A percentile compares a stretch with the other conserved stretches of the same genome.
These are phyloP conservation scores for Hydractinia echinata DNA, from an alignment of 30 jellyfish, hydroid and myxozoan genomes.

Conservation along the genomic window DNA sequence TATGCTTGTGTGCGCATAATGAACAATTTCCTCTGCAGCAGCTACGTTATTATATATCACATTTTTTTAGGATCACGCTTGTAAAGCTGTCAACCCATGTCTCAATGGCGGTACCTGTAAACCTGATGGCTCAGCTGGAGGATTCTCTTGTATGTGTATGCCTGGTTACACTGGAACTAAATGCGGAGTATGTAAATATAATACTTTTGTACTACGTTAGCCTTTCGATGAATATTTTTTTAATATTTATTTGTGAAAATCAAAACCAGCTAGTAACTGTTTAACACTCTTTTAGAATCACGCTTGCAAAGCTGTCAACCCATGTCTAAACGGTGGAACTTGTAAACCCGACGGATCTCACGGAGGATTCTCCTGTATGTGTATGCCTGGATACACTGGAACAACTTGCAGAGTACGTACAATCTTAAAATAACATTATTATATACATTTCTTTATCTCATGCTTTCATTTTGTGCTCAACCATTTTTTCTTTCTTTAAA, in stretches of 20 bases:
- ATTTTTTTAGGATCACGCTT: slow-evolving; percentile 16
- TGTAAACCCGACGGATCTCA: slow-evolving; percentile 43
- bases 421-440: background rate
- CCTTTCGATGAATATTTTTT: background rate
- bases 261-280: background rate
- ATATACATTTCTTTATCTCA: too few relatives aligned
- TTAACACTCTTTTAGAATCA: background rate
- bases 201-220: background rate
- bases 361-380: slow-evolving; percentile 55
- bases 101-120: slow-evolving; percentile 9
- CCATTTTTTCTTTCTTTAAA: background rate
- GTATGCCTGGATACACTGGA: slow-evolving; percentile 67
- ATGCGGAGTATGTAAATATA: slow-evolving; percentile 3
- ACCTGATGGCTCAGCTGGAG: slow-evolving; percentile 20
- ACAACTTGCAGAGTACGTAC: slow-evolving; percentile 45
- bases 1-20: background rate
- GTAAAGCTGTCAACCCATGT: slow-evolving; percentile 13
- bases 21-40: background rate
- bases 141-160: slow-evolving; percentile 8
- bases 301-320: slow-evolving; percentile 52
- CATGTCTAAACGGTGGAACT: slow-evolving; percentile 72
- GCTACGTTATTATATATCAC: background rate
- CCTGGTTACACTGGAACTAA: slow-evolving; percentile 14
- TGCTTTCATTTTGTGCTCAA: too few relatives aligned
- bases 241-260: background rate